A percentile compares a stretch with the other conserved stretches of the same genome.
Conservation (phyloP, 2,888 invertebrate species). For the Drosophila flavopinicola region DNA sequence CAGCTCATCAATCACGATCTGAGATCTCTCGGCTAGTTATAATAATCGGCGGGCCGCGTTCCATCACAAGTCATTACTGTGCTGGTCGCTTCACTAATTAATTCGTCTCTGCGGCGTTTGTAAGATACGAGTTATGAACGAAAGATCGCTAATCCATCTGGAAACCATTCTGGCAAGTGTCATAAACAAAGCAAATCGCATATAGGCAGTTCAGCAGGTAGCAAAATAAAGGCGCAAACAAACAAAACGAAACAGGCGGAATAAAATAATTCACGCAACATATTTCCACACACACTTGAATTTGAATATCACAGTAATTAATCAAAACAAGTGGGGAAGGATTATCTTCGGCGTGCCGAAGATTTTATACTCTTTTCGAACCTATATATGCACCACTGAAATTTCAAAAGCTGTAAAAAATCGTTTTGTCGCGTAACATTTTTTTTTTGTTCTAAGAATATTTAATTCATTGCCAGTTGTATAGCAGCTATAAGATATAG, state of each 20-base stretch:
- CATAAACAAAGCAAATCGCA: conserved; percentile 48
- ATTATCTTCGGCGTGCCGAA: no score
- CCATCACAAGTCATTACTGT: conserved; percentile 42
- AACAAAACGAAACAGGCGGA: conserved; percentile 20
- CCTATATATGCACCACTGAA: no score
- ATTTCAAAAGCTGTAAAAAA: no score
- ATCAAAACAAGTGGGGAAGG: no score
- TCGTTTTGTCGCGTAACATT: no score
- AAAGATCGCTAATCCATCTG: conserved; percentile 35
- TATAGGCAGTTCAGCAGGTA: conserved; percentile 45
- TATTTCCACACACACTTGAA: conserved; percentile 69
- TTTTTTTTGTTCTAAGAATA: no score
- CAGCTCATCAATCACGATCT: conserved; percentile 66
- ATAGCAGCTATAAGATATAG: no score
- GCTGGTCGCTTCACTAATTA: conserved; percentile 61
- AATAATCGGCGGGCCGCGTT: conserved; percentile 42
- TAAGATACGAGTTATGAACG: conserved; percentile 42
- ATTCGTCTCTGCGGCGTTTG: conserved; percentile 51
- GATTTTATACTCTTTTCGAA: no score
- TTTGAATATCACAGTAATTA: conserved; percentile 77
- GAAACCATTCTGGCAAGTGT: conserved; percentile 57
- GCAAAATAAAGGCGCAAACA: conserved; percentile 11
- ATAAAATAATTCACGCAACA: conserved; percentile 55
- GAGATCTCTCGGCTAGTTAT: conserved; percentile 25
- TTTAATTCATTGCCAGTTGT: no score